Base-by-base conservation (phyloP, 2,113 vertebrate genomes). In the Pavo muticus region DNA sequence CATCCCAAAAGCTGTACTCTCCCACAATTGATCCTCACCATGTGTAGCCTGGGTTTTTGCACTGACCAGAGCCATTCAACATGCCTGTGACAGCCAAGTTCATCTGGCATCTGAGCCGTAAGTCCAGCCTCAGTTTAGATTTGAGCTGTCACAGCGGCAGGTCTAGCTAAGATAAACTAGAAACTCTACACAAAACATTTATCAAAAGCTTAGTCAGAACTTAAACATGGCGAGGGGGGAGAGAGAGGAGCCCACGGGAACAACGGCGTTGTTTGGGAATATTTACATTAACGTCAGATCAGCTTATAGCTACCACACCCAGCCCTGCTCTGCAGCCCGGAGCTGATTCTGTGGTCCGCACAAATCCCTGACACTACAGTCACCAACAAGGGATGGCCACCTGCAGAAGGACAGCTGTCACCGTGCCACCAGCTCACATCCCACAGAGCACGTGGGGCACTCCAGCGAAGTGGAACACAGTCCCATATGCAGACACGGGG, bases 121-220 rank as follows among this genome's bases (percentile, higher is more conserved):
- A 91, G 74, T 92, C 74, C 88, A 94, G 73, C 18, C 30, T 40
- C 50, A 48, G 68, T 89, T 96, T 90, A 96, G 89, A 94, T 86
- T 91, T 90, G 82, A 89, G 64, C 65, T 14, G 7, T 65, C 61
- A 78, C 84, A 59, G 90, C 71, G 91, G 63, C 37, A 93, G 77
- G 91, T 83, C 90, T 95, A 64, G 80, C 78, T 84, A 91, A 90
- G 88, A 96, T 68, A 93, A 94, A 88, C 65, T 23, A 80, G 77
- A 68, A 96, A 84, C 75, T 77, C 79, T 65, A 56, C 39, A 73
- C 83, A 94, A 95, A 94, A 94, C 93, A 92, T 86, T 97, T 96
- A 84, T 94, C 81, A 84, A 70, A 97, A 94, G 74, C 50, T 94
- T 77, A 87, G 60, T 87, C 64, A 86, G 67, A 94, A 97, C 83